Percentiles rank a stretch among this genome's conserved stretches.
Evolutionary conservation across 2,888 invertebrate genomes (phyloP).

Genomic region (Mongoloraphidia duomilia): DNA sequence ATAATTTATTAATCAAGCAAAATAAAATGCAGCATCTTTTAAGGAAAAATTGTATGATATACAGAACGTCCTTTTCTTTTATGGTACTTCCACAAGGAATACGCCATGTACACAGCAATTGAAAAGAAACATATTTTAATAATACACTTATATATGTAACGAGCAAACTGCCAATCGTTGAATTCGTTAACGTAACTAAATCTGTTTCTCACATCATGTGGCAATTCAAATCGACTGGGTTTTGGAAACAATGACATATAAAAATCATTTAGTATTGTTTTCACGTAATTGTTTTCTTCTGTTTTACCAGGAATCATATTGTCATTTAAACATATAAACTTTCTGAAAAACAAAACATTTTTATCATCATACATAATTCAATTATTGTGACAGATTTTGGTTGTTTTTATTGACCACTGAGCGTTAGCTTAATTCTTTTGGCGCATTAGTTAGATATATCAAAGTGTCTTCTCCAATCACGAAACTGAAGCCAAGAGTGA

Average conservation of each 20-base stretch:
- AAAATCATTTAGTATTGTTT: slow-evolving; percentile 57
- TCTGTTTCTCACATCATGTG: slow-evolving; percentile 51
- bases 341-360: slow-evolving; percentile 34
- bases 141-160: slow-evolving; percentile 24
- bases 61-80: too few species aligned
- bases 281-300: slow-evolving; percentile 49
- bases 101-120: slow-evolving; percentile 1
- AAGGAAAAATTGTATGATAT: too few species aligned
- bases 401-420: too few species aligned
- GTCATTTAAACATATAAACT: slow-evolving; percentile 70
- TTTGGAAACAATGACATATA: slow-evolving; percentile 58
- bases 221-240: slow-evolving; percentile 56
- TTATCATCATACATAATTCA: background rate
- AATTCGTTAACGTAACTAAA: slow-evolving; percentile 44
- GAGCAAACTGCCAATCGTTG: slow-evolving; percentile 35
- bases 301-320: slow-evolving; percentile 49
- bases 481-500: too few species aligned
- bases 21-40: too few species aligned
- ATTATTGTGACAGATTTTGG: too few species aligned
- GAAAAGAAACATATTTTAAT: slow-evolving; percentile 17
- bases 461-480: too few species aligned
- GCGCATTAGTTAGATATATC: too few species aligned
- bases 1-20: too few species aligned
- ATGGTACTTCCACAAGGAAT: too few species aligned
- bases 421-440: too few species aligned